A percentile compares a stretch with the other conserved stretches of the same genome.
Evolutionary conservation across 2,113 vertebrate genomes (phyloP).

Genomic region (Vombatus ursinus): DNA sequence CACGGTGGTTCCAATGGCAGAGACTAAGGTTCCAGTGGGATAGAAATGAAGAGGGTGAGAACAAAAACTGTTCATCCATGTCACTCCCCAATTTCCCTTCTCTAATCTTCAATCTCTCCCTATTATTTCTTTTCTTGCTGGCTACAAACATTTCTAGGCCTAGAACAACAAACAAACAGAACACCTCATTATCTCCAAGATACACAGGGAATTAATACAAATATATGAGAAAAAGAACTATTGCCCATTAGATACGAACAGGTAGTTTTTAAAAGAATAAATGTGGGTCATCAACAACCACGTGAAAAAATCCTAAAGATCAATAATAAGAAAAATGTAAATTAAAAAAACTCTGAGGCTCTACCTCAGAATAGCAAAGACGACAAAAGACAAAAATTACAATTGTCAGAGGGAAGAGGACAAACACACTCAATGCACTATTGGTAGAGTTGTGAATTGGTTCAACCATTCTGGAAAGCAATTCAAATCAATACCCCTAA

Average conservation of each 20-base stretch:
- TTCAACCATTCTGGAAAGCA: background rate
- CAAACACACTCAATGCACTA: background rate
- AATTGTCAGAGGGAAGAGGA: background rate
- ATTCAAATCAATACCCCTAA: background rate
- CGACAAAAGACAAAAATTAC: background rate
- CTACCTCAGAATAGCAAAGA: background rate
- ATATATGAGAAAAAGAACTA: background rate
- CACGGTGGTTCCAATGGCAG: background rate
- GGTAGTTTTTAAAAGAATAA: background rate
- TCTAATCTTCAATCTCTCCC: background rate
- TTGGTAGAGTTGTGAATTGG: background rate
- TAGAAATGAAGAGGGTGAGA: background rate
- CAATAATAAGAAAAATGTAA: background rate
- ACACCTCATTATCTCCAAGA: background rate
- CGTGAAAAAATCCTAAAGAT: background rate
- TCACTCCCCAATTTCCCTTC: background rate
- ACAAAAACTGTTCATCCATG: background rate
- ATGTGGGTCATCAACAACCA: background rate
- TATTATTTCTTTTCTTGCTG: background rate
- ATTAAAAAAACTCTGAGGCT: background rate
- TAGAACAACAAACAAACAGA: background rate
- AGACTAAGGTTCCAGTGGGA: background rate
- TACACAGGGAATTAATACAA: background rate
- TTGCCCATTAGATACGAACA: background rate
- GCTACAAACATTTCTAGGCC: background rate